Evolutionary conservation across 2,113 vertebrate species (phyloP), one percentile per base, ranked within the genome.

Genomic region (Emydura subglobosa): DNA sequence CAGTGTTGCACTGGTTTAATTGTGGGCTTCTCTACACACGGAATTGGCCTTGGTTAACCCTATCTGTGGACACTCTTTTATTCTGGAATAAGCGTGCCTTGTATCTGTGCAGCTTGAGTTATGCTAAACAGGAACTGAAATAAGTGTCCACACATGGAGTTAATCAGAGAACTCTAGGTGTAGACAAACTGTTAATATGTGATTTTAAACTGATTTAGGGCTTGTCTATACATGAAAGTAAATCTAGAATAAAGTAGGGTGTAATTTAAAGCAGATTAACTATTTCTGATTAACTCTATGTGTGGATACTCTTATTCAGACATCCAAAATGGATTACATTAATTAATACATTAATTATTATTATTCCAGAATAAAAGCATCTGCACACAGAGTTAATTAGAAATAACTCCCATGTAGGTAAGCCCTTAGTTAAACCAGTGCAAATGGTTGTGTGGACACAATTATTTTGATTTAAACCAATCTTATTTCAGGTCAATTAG

Each of bases 71-170:
- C 31, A 65, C 61, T 16, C 14, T 65, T 65, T 65, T 61, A 59
- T 65, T 65, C 61, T 65, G 61, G 61, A 65, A 65, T 65, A 34
- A 61, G 59, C 34, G 31, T 65, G 31, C 61, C 61, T 14, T 65
- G 16, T 34, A 65, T 29, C 31, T 65, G 13, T 61, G 6, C 31
- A 34, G 3, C 29, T 31, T 61, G 27, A 6, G 59, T 82, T 72
- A 42, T 93, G 87, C 61, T 78, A 34, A 90, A 85, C 1, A 2
- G 83, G 53, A 87, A 79, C 49, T 89, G 79, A 76, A 94, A 78
- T 85, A 90, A 88, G 81, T 49, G 65, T 89, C 68, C 79, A 97
- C 93, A 96, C 79, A 86, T 96, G 93, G 92, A 96, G 87, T 94
- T 96, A 93, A 96, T 97, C 93, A 96, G 39, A 90, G 44, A 86